Conservation (phyloP, 2,797 vertebrate genomes). For the Peromyscus melanophrys region DNA sequence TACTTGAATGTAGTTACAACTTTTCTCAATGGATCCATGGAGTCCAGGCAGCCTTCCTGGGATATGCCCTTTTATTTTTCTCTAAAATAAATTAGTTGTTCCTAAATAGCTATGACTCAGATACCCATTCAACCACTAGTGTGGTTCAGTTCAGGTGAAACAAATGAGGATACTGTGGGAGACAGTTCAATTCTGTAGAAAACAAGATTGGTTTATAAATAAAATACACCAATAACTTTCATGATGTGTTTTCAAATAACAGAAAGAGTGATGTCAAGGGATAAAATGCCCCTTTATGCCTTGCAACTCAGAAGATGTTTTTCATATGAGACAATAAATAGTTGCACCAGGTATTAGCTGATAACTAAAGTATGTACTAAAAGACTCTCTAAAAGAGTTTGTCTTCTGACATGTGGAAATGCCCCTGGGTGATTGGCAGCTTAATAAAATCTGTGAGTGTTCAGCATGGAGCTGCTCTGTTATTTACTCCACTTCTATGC, state of each 20-base stretch:
- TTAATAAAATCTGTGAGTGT: constrained; percentile 81
- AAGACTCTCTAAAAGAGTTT: constrained; percentile 63
- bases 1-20: neutral
- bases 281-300: constrained; percentile 21
- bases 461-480: constrained; percentile 76
- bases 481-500: constrained; percentile 87
- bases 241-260: constrained; percentile 10
- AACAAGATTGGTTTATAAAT: constrained; percentile 39
- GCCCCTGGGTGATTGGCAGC: constrained; percentile 64
- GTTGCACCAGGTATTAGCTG: neutral
- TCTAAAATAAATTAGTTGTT: constrained; percentile 28
- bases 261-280: neutral
- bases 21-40: neutral
- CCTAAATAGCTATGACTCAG: constrained; percentile 50
- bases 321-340: constrained; percentile 55
- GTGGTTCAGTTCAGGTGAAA: neutral
- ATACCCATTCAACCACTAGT: neutral
- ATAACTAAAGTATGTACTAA: constrained; percentile 60
- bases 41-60: neutral
- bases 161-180: neutral
- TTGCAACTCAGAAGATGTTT: constrained; percentile 16
- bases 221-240: constrained; percentile 36
- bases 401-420: constrained; percentile 53
- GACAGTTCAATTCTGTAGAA: constrained; percentile 35
- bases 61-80: neutral